These are phyloP conservation scores for Drosophila lowei DNA, from an alignment of 1,140 invertebrate species.

Conservation along the genomic window DNA sequence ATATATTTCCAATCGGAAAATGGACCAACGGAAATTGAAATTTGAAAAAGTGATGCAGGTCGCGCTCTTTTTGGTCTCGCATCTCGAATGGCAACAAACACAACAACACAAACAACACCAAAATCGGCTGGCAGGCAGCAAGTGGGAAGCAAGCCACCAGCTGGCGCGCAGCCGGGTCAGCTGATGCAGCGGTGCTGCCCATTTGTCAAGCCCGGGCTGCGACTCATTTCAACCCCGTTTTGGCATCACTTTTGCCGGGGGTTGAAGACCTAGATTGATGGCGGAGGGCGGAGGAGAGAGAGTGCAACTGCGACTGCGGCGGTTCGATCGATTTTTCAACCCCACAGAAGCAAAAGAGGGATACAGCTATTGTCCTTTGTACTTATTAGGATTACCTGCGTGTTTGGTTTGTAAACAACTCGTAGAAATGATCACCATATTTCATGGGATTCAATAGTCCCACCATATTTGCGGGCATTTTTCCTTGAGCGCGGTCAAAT, in stretches of 20 bases:
- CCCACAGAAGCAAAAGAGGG: conserved; percentile 27
- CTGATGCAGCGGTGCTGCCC: conserved; percentile 56
- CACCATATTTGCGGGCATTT: conserved; percentile 58
- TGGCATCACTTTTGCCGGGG: conserved; percentile 23
- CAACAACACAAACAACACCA: too few relatives aligned
- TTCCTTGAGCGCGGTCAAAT: conserved; percentile 43
- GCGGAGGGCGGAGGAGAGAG: too few relatives aligned
- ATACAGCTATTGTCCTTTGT: conserved; percentile 28
- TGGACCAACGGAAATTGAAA: conserved; percentile 1
- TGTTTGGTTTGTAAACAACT: conserved; percentile 78
- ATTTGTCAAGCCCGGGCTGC: conserved; percentile 30
- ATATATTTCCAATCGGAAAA: too few relatives aligned
- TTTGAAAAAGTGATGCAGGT: conserved; percentile 65
- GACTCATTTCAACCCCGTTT: conserved; percentile 54
- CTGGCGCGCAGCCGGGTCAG: conserved; percentile 22
- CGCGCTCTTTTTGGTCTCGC: conserved; percentile 11
- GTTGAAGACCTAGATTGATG: conserved; percentile 39
- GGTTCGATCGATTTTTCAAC: conserved; percentile 76
- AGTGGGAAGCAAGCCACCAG: too few relatives aligned
- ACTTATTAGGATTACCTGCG: conserved; percentile 72
- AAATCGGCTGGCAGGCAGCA: too few relatives aligned
- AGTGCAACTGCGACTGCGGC: too few relatives aligned
- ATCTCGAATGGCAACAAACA: too few relatives aligned
- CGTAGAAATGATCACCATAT: conserved; percentile 83
- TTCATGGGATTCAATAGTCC: conserved; percentile 80